Evolutionary conservation across 2,113 vertebrate genomes (phyloP), one percentile per base, ranked within the genome.

Genomic region (Machaerirhynchus nigripectus): DNA sequence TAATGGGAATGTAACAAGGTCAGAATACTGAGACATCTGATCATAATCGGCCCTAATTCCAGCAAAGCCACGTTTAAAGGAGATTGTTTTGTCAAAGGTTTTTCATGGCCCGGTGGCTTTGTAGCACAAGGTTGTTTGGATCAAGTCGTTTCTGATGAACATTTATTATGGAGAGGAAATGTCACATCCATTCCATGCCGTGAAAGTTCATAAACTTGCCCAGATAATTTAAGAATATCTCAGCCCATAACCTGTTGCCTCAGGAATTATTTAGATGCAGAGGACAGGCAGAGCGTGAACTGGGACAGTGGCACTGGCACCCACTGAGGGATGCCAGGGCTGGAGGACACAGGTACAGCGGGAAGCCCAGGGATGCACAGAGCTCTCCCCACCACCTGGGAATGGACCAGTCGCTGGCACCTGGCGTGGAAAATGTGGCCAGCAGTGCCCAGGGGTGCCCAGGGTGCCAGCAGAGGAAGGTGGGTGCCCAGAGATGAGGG

Each of bases 21-120:
- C 93, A 56, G 69, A 71, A 67, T 15, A 78, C 42, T 46, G 70
- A 61, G 70, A 81, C 33, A 59, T 56, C 74, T 5, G 1, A 73
- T 93, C 24, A 8, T 74, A 85, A 95, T 92, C 50, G 46, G 50
- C 87, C 74, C 65, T 96, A 95, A 97, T 97, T 95, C 95, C 95
- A 76, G 83, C 56, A 94, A 90, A 94, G 82, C 81, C 90, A 90
- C 16, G 2, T 85, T 67, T 80, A 96, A 88, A 89, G 82, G 76
- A 90, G 93, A 91, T 70, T 91, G 81, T 96, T 97, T 97, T 91
- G 96, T 93, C 87, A 90, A 95, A 95, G 85, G 89, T 53, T 95
- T 94, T 97, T 95, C 94, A 96, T 35, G 77, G 95, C 91, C 93
- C 55, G 1, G 39, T 77, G 59, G 67, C 80, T 95, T 79, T 87